Evolutionary conservation across 2,113 vertebrate genomes (phyloP), one percentile per base, ranked within the genome.

Genomic region (Pollimyrus isidori): DNA sequence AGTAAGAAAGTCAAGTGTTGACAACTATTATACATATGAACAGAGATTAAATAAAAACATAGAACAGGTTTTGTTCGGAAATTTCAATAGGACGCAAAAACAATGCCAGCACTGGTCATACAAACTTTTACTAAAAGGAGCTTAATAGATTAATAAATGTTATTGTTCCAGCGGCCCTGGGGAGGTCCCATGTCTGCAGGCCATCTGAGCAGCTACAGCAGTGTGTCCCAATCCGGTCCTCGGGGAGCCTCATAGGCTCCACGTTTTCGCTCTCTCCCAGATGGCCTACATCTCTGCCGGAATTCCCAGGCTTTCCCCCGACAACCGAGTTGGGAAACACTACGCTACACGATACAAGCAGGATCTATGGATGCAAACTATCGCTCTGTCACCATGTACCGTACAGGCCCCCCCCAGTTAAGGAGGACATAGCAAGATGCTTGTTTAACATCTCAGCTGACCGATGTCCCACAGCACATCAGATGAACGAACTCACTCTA

Each of bases 71-170:
- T 15, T 85, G 53, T 83, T 88, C 89, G 65, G 73, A 82, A 26
- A 89, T 90, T 88, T 90, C 84, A 87, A 88, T 89, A 6, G 89
- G 92, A 91, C 89, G 89, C 92, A 92, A 89, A 80, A 88, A 83
- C 87, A 82, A 62, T 95, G 90, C 91, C 91, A 87, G 73, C 42
- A 91, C 73, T 42, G 73, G 92, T 94, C 92, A 92, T 90, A 91
- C 91, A 93, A 92, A 94, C 91, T 56, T 89, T 45, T 46, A 90
- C 89, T 56, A 89, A 17, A 89, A 85, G 62, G 49, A 48, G 80
- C 56, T 46, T 45, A 58, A 45, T 65, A 53, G 15, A n/a, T 53
- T 26, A 88, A 46, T 62, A 42, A 73, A 53, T 94, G 93, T 94
- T 94, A 80, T 4, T 80, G 35, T 42, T 17, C 1, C 35, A 19